A percentile compares a stretch with the other conserved stretches of the same genome.
These are phyloP conservation scores for Corythoichthys intestinalis DNA, from an alignment of 2,113 vertebrate genomes.

Conservation along the genomic window DNA sequence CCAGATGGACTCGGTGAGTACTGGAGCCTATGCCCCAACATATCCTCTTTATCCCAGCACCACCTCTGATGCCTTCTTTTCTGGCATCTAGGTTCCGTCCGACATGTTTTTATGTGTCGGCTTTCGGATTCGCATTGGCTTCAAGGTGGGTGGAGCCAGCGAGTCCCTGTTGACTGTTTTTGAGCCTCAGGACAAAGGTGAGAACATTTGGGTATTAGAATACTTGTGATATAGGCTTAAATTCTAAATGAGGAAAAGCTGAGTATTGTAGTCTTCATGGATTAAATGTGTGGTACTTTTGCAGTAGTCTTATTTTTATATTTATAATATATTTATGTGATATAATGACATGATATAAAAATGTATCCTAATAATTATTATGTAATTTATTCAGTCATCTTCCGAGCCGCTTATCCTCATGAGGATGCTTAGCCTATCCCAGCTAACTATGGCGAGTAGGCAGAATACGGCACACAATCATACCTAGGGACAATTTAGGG, in stretches of 20 bases:
- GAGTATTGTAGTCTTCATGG: not conserved
- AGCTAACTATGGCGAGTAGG: too few relatives aligned
- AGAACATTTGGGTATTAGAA: not conserved
- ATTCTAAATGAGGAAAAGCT: not conserved
- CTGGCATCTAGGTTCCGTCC: constrained; percentile 38
- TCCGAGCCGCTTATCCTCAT: too few relatives aligned
- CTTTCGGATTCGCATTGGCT: constrained; percentile 44
- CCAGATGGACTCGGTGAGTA: constrained; percentile 79
- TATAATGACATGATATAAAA: too few relatives aligned
- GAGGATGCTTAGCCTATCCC: too few relatives aligned
- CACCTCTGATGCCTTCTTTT: not conserved
- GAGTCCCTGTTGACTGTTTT: constrained; percentile 41
- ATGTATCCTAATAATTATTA: too few relatives aligned
- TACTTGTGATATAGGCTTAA: not conserved
- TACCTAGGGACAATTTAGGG: too few relatives aligned
- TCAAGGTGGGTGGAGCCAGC: constrained; percentile 32
- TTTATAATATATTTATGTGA: too few relatives aligned
- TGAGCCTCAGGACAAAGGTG: constrained; percentile 57
- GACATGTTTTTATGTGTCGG: constrained; percentile 41
- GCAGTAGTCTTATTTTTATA: not conserved
- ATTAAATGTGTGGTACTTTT: not conserved
- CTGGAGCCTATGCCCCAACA: not conserved
- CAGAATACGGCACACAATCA: too few relatives aligned
- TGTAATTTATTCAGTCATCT: too few relatives aligned
- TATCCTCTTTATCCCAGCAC: not conserved